Evolutionary conservation across 1,140 invertebrate genomes (phyloP), one percentile per base, ranked within the genome.

Genomic region (Ostrea denselamellosa): DNA sequence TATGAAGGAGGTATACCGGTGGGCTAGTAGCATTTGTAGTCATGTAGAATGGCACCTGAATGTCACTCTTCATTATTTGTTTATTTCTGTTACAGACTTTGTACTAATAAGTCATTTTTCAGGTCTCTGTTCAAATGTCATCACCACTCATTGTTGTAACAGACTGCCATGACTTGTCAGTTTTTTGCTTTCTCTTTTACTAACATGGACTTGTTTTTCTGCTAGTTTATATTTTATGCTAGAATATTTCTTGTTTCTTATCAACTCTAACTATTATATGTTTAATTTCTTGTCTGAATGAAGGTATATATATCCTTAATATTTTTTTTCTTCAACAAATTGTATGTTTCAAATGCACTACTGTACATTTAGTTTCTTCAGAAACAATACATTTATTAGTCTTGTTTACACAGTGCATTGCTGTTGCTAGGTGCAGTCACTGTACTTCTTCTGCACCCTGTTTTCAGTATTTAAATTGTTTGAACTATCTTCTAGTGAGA

Each of bases 1-100:
- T 88, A 82, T 85, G 10, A 44, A 53, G 51, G 62, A 88, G 87
- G 87, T 88, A 88, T 88, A 87, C 28, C n/a, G 68, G 68, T 77
- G 68, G 22, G 68, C 86, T 87, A 87, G 86, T 65, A 83, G 77
- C 54, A 34, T 56, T 44, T 34, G 51, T 34, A 68, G 62, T 28
- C 44, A 34, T 54, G 51, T 86, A 22, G 51, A 53, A 56, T 56
- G 52, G 71, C 51, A 77, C 68, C 28, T n/a, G n/a, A 17, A 34
- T 56, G 34, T 53, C 68, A 84, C 77, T 53, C 44, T 25, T 83
- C 58, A 52, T 56, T 54, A 65, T 65, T 68, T 65, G 44, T 52
- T 62, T 82, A 68, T 83, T 65, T 22, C 62, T 51, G 54, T 56
- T 83, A 51, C 51, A 85, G 52, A 44, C 10, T 62, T 14, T 65